Percentiles rank a stretch among this genome's conserved stretches.
Evolutionary conservation across 2,797 vertebrate species (phyloP).

Genomic region (Acanthiza pusilla): DNA sequence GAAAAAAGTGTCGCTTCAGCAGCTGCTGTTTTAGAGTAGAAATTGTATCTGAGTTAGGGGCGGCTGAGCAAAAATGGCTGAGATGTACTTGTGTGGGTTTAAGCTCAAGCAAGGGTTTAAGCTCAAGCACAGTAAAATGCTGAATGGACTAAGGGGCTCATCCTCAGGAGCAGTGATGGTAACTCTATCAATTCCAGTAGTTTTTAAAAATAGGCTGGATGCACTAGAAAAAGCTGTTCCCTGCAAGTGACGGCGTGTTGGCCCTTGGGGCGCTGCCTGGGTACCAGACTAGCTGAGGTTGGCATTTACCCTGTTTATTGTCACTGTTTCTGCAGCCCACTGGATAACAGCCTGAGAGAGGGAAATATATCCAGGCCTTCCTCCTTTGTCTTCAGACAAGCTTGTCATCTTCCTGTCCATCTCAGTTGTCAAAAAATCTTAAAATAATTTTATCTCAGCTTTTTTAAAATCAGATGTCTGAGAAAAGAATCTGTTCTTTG

Average conservation of each 20-base stretch:
- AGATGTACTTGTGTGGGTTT: background rate
- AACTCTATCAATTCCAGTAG: background rate
- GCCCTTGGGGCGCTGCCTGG: background rate
- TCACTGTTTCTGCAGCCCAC: background rate
- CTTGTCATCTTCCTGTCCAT: background rate
- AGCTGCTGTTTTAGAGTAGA: background rate
- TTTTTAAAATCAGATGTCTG: background rate
- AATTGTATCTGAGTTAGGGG: background rate
- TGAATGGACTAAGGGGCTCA: background rate
- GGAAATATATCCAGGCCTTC: background rate
- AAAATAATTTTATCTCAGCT: background rate
- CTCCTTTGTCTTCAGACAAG: background rate
- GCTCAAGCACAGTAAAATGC: background rate
- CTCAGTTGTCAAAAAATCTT: background rate
- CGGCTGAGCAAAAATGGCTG: background rate
- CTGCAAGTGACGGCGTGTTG: rapidly evolving
- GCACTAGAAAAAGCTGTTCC: background rate
- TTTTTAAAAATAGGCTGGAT: background rate
- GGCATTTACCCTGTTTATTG: background rate
- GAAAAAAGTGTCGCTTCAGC: background rate
- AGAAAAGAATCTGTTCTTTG: background rate
- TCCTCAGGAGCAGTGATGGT: background rate
- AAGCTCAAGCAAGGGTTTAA: background rate
- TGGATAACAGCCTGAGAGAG: background rate
- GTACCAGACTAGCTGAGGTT: background rate